Evolutionary conservation across 2,888 invertebrate genomes (phyloP).

Genomic region (Andrena praecox): DNA sequence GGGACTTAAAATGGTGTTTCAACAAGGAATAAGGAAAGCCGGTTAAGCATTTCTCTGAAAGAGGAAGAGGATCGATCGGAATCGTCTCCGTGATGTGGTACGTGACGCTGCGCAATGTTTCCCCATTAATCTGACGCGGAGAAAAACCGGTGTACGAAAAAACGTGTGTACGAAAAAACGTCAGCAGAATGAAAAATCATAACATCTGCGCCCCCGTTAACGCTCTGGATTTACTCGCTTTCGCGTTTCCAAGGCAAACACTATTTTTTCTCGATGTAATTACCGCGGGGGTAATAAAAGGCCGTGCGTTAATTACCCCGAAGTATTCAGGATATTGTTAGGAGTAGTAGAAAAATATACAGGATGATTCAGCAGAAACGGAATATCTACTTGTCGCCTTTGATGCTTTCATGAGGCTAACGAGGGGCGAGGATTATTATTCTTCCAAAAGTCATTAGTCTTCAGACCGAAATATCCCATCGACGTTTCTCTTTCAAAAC

Average conservation of each 20-base stretch:
- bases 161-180: background rate
- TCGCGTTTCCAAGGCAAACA: background rate
- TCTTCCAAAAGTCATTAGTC: too few relatives aligned
- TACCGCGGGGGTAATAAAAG: background rate
- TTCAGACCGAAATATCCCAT: too few relatives aligned
- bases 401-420: too few relatives aligned
- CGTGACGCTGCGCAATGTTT: constrained; percentile 49
- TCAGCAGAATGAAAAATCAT: constrained; percentile 9
- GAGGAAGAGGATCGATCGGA: constrained; percentile 33
- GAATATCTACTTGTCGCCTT: too few relatives aligned
- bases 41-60: constrained; percentile 45
- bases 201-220: background rate
- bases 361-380: too few relatives aligned
- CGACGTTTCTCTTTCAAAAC: too few relatives aligned
- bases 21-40: constrained; percentile 19
- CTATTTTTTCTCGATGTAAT: background rate
- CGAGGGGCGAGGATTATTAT: too few relatives aligned
- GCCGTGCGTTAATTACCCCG: background rate
- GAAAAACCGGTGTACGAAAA: background rate
- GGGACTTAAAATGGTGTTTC: constrained; percentile 24
- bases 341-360: background rate
- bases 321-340: background rate
- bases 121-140: constrained; percentile 36
- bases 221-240: background rate
- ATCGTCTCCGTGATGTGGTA: constrained; percentile 70